A percentile compares a stretch with the other conserved stretches of the same genome.
phyloP scores from a whole-genome alignment of 2,797 vertebrate genomes.

The Coregonus suidteri region DNA sequence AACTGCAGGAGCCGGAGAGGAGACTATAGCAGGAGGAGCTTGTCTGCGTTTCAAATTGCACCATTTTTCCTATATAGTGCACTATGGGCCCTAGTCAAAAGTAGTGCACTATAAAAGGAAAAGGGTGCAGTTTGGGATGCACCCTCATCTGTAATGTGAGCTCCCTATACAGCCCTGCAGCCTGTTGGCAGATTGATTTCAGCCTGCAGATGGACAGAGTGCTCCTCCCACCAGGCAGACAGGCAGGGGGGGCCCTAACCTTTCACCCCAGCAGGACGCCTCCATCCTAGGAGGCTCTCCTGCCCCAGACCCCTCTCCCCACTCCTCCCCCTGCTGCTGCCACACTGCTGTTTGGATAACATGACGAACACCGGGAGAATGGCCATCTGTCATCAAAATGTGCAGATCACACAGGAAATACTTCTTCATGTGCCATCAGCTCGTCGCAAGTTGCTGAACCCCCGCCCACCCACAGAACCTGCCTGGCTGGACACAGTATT shows the following conservation, averaged over 20 bases:
- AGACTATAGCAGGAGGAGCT: slow-evolving; percentile 23
- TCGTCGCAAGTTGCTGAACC: background rate
- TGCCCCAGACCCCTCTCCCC: background rate
- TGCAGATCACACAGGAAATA: slow-evolving; percentile 3
- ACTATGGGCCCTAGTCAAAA: background rate
- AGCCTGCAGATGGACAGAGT: slow-evolving; percentile 65
- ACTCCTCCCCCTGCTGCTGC: slow-evolving; percentile 33
- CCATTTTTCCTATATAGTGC: too few relatives aligned
- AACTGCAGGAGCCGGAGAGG: slow-evolving; percentile 30
- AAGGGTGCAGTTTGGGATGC: background rate
- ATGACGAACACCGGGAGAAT: slow-evolving; percentile 43
- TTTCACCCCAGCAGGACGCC: slow-evolving; percentile 63
- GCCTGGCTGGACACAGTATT: slow-evolving; percentile 22
- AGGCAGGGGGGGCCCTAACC: slow-evolving; percentile 57
- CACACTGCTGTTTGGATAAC: slow-evolving; percentile 49
- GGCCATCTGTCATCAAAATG: slow-evolving; percentile 49
- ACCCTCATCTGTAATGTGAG: slow-evolving; percentile 37
- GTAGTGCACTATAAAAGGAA: background rate
- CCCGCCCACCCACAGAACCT: background rate
- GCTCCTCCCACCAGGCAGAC: slow-evolving; percentile 39
- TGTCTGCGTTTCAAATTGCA: background rate
- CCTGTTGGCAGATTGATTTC: slow-evolving; percentile 51
- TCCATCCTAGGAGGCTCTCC: slow-evolving; percentile 36
- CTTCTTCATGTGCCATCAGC: slow-evolving; percentile 33
- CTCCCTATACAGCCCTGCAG: slow-evolving; percentile 19